phyloP scores from a whole-genome alignment of 53 echinoderm and acorn worm genomes.

The Arbacia lixula region DNA sequence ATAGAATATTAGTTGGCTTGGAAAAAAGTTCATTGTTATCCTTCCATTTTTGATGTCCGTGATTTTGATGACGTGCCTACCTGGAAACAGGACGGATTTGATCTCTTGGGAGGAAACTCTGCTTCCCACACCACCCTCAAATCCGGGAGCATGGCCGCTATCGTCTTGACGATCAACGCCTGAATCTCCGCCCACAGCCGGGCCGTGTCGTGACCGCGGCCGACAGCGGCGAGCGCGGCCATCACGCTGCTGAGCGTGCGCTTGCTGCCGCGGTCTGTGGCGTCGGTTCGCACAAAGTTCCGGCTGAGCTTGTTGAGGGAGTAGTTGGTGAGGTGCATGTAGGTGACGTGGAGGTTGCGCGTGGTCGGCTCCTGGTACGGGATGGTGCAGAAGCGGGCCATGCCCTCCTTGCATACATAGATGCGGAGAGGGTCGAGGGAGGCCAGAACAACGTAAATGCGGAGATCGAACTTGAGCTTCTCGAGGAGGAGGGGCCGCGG shows the following conservation, averaged over 20 bases:
- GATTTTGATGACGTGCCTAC: no score
- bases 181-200: constrained; percentile 74
- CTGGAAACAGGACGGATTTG: constrained; percentile 88
- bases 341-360: constrained; percentile 81
- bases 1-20: no score
- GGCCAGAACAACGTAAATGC: constrained; percentile 81
- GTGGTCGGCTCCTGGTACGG: constrained; percentile 66
- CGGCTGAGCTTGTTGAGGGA: constrained; percentile 84
- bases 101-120: constrained; percentile 72
- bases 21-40: no score
- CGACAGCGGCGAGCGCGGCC: constrained; percentile 43
- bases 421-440: constrained; percentile 74
- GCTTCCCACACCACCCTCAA: constrained; percentile 70
- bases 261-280: constrained; percentile 82
- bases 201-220: constrained; percentile 60
- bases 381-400: constrained; percentile 87
- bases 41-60: no score
- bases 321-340: constrained; percentile 92
- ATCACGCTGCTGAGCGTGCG: constrained; percentile 79
- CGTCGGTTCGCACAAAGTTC: constrained; percentile 73
- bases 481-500: constrained; percentile 78
- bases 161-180: constrained; percentile 80
- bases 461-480: constrained; percentile 83
- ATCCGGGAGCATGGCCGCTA: constrained; percentile 82
- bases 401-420: constrained; percentile 81